A percentile compares a stretch with the other conserved stretches of the same genome.
Evolutionary conservation across 2,797 vertebrate species (phyloP).

Genomic region (Phrynocephalus vlangalii): DNA sequence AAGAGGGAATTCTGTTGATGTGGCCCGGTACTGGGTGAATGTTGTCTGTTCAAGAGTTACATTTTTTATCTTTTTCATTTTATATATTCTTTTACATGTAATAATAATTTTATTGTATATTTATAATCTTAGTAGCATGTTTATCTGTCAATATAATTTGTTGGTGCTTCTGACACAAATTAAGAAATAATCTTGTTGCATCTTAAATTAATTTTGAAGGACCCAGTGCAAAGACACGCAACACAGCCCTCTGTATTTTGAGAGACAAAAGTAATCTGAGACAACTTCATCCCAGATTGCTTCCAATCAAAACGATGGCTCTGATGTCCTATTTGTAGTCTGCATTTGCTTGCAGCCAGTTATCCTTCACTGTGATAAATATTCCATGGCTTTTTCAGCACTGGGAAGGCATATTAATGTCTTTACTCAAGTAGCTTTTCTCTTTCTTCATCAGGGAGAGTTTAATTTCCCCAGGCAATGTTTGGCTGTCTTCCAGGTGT

Average conservation of each 20-base stretch:
- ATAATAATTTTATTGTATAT: too few relatives aligned
- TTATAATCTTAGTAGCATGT: too few relatives aligned
- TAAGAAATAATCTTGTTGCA: too few relatives aligned
- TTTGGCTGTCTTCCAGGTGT: slow-evolving; percentile 35
- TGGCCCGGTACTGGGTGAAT: too few relatives aligned
- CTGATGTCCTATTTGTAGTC: slow-evolving; percentile 18
- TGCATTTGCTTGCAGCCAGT: slow-evolving; percentile 41
- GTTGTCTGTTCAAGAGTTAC: too few relatives aligned
- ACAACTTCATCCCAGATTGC: slow-evolving; percentile 23
- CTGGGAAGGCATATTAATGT: slow-evolving; percentile 40
- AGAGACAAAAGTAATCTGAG: slow-evolving; percentile 39
- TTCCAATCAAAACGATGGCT: slow-evolving; percentile 8
- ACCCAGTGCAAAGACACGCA: not conserved
- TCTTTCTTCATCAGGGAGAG: slow-evolving; percentile 23
- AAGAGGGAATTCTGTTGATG: too few relatives aligned
- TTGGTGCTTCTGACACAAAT: too few relatives aligned
- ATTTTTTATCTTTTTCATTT: too few relatives aligned
- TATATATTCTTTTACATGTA: too few relatives aligned
- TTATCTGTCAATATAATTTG: too few relatives aligned
- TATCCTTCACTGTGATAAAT: slow-evolving; percentile 27
- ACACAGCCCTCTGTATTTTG: slow-evolving; percentile 19
- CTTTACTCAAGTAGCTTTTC: slow-evolving; percentile 47
- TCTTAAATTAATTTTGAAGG: not conserved
- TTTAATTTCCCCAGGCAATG: slow-evolving; percentile 53
- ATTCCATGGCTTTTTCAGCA: slow-evolving; percentile 44